These are phyloP conservation scores for Nematostella vectensis DNA, from an alignment of 92 coral and sea anemone species.

Conservation along the genomic window DNA sequence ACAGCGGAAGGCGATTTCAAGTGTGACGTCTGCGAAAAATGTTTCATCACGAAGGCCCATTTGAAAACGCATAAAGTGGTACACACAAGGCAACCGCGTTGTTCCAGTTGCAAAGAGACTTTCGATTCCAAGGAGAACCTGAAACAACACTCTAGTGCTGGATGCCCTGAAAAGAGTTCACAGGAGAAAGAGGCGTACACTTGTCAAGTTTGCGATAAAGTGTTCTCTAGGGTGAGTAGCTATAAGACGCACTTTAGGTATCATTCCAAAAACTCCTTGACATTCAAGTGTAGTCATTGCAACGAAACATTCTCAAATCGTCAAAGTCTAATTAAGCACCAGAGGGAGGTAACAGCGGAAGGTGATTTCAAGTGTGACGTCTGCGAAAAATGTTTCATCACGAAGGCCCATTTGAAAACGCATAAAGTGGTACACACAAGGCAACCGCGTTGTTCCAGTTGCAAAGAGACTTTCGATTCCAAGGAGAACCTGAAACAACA, in stretches of 20 bases:
- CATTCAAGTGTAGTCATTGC: conserved; percentile 10
- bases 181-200: not conserved
- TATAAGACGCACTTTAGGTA: conserved; percentile 10
- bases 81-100: conserved; percentile 3
- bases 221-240: conserved; percentile 5
- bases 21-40: conserved; percentile 10
- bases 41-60: not conserved
- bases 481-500: no score
- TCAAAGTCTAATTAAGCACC: conserved; percentile 1
- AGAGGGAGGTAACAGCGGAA: conserved; percentile 2
- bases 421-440: conserved; percentile 5
- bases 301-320: conserved; percentile 3
- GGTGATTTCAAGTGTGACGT: conserved; percentile 6
- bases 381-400: conserved; percentile 12
- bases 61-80: conserved; percentile 2
- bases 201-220: conserved; percentile 13
- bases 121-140: not conserved
- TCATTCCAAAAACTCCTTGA: conserved; percentile 3
- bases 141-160: not conserved
- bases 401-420: not conserved
- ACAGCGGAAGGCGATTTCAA: conserved; percentile 1
- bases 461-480: no score
- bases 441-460: no score
- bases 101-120: not conserved
- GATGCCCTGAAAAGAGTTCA: no score